Evolutionary conservation across 2,113 vertebrate species (phyloP).

Genomic region (Fregetta grallaria): DNA sequence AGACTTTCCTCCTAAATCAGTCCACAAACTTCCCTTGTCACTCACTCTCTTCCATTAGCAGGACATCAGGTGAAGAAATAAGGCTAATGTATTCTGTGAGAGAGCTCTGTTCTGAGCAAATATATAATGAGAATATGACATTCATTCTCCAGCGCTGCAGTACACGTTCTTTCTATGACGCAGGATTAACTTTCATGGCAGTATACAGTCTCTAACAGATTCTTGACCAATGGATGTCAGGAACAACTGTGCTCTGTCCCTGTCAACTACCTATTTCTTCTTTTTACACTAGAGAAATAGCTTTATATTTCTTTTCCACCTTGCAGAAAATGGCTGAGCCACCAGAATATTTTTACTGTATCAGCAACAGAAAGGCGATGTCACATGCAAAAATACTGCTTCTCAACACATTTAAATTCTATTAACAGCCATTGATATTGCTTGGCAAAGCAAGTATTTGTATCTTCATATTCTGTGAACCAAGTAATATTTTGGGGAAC

Average conservation of each 20-base stretch:
- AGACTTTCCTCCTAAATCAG: neutral
- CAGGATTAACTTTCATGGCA: neutral
- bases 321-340: neutral
- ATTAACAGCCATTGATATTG: neutral
- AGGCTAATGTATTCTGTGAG: neutral
- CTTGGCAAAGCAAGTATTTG: neutral
- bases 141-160: rapidly evolving
- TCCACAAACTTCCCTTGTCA: neutral
- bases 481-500: neutral
- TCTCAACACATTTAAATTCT: neutral
- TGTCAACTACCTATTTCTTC: neutral
- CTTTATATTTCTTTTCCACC: neutral
- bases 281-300: neutral
- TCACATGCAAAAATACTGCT: neutral
- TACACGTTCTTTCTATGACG: neutral
- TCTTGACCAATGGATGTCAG: neutral
- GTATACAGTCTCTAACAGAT: neutral
- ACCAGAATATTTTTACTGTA: neutral
- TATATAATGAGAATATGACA: neutral
- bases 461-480: neutral
- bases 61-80: neutral
- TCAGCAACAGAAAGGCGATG: neutral
- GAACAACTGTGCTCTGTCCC: neutral
- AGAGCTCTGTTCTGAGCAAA: neutral
- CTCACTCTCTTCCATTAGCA: neutral